Conservation (phyloP, 2,797 vertebrate species). For the Gallinago nigripennis region DNA sequence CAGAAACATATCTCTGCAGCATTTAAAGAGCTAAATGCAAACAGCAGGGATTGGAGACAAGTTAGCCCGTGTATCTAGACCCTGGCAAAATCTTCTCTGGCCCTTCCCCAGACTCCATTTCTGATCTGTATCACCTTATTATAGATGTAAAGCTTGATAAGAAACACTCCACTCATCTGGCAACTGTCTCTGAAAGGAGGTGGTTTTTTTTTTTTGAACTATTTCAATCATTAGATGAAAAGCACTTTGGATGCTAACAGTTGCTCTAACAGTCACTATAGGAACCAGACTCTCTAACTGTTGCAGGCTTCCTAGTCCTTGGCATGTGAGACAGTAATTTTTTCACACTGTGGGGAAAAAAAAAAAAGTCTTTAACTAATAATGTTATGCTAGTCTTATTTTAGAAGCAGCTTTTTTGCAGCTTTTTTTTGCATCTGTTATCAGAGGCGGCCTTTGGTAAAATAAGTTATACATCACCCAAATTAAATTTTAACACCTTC, state of each 20-base stretch:
- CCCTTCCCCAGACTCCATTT: neutral
- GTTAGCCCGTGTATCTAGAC: neutral
- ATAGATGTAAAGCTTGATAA: neutral
- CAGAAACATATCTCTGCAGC: neutral
- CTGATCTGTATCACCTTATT: neutral
- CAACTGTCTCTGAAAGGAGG: neutral
- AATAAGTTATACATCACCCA: constrained; percentile 4
- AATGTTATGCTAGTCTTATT: constrained; percentile 30
- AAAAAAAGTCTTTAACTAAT: constrained; percentile 25
- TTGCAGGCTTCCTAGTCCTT: constrained; percentile 16
- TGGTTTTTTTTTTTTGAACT: neutral
- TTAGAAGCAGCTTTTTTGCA: constrained; percentile 27
- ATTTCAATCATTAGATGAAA: neutral
- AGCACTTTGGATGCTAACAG: neutral
- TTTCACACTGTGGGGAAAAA: neutral
- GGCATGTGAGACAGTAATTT: constrained; percentile 5
- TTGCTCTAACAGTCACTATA: constrained; percentile 35
- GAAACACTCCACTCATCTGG: neutral
- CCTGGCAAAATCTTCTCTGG: neutral
- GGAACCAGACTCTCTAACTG: constrained; percentile 28
- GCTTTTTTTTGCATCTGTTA: neutral
- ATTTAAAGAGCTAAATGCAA: neutral
- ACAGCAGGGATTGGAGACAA: neutral
- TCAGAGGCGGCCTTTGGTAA: neutral
- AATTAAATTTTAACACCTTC: constrained; percentile 28